phyloP scores from a whole-genome alignment of 2,113 vertebrate genomes.

The Corvus moneduloides region DNA sequence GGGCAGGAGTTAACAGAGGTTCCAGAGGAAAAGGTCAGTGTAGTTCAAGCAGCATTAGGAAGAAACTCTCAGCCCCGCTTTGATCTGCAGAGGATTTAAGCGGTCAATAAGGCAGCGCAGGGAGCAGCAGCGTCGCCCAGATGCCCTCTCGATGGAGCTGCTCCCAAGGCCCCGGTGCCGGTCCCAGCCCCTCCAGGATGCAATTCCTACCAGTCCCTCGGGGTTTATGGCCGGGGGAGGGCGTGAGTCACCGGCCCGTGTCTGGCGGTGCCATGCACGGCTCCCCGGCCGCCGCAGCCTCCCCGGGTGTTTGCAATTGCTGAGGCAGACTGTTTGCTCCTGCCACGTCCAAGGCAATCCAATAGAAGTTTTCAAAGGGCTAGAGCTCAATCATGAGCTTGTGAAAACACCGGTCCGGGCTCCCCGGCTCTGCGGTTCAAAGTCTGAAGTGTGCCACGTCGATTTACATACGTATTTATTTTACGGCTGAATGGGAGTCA shows the following conservation, averaged over 20 bases:
- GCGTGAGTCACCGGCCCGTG: conserved; percentile 29
- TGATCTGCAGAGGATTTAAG: conserved; percentile 52
- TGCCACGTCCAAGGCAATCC: conserved; percentile 38
- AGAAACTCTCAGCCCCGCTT: conserved; percentile 10
- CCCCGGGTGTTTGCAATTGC: conserved; percentile 20
- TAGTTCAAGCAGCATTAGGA: conserved; percentile 35
- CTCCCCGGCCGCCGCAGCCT: not conserved
- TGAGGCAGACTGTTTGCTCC: conserved; percentile 56
- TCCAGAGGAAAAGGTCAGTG: conserved; percentile 24
- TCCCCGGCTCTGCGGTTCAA: conserved; percentile 20
- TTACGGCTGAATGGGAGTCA: not conserved
- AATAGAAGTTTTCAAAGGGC: conserved; percentile 62
- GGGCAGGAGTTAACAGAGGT: conserved; percentile 11
- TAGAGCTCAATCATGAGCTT: conserved; percentile 44
- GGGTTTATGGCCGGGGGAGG: conserved; percentile 42
- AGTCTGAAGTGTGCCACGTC: conserved; percentile 51
- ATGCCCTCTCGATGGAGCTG: not conserved
- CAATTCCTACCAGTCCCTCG: not conserved
- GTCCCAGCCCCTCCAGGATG: not conserved
- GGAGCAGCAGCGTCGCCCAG: not conserved
- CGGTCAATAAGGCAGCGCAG: not conserved
- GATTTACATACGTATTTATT: conserved; percentile 12
- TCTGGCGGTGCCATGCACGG: conserved; percentile 52
- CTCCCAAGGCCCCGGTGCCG: accelerated
- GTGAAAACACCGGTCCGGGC: conserved; percentile 15